Base-by-base conservation (phyloP, 1,140 invertebrate genomes). In the Scaptomyza pallida region DNA sequence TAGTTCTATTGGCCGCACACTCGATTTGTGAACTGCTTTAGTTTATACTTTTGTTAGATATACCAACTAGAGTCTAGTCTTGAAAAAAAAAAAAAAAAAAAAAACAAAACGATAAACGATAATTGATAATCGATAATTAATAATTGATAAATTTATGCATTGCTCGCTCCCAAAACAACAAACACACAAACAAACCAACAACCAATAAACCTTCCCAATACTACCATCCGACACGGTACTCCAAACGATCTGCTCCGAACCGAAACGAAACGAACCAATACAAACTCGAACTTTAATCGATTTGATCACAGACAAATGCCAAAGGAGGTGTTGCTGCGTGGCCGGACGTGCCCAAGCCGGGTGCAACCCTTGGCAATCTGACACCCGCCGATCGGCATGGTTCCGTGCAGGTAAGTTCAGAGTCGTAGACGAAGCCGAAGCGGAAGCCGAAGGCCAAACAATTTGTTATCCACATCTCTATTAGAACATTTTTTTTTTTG, bases 301-400 rank as follows among this genome's bases (percentile, higher is more conserved):
- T 54, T n/a, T 52, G 61, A 37, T 45, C 45, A 75, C 55, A 91
- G 91, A 90, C 90, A 90, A 91, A 91, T 85, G 90, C 90, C 83
- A 91, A 91, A 89, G 82, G 90, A 88, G 91, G 89, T 82, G 91
- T 91, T 78, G 92, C 92, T 88, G 92, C 92, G 74, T 93, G 93
- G 92, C 92, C 92, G 71, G 93, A 93, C 90, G 91, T 93, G 72
- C 92, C 93, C 43, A 93, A 93, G 76, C 92, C 90, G 33, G 89
- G 91, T 72, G 91, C 90, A 52, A 91, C 91, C 52, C 73, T 95
- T 78, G 94, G 95, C 79, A 95, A 95, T 92, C 94, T 98, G 89
- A 97, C 97, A 75, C 96, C 97, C 81, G 97, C 97, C 90, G 97
- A 98, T 93, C 95, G 97, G 92, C 97, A 98, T 92, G 97, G 97